Conservation (phyloP, 2,797 vertebrate genomes). For the Silurus lanzhouensis region DNA sequence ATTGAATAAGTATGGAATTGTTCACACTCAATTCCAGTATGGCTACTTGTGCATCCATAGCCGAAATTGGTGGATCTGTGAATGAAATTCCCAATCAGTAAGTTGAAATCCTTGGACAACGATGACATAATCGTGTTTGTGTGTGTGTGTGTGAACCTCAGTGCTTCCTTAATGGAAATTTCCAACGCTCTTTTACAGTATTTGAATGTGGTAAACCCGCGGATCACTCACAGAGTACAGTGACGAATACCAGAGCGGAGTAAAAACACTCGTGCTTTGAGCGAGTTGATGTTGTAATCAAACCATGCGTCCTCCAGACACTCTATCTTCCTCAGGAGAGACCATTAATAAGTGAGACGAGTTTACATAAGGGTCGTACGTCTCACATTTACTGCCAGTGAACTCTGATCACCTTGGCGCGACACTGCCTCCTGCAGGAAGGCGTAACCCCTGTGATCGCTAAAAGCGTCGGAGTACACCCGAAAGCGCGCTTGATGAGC, state of each 20-base stretch:
- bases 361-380: constrained; percentile 33
- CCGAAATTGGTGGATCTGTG: background rate
- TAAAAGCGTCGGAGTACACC: constrained; percentile 6
- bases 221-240: constrained; percentile 14
- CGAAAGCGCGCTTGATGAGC: background rate
- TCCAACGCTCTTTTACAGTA: background rate
- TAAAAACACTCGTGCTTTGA: background rate
- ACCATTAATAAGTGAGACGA: constrained; percentile 53
- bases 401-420: constrained; percentile 15
- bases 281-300: constrained; percentile 35
- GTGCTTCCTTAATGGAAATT: constrained; percentile 11
- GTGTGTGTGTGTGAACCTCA: background rate
- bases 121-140: background rate
- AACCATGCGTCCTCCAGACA: constrained; percentile 41
- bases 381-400: constrained; percentile 37
- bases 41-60: too few species aligned
- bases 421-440: constrained; percentile 2
- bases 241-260: constrained; percentile 22
- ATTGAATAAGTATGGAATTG: too few species aligned
- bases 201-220: constrained; percentile 10
- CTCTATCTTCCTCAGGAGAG: constrained; percentile 31
- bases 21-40: too few species aligned
- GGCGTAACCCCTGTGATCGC: background rate
- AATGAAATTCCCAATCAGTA: background rate
- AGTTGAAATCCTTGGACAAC: background rate